Evolutionary conservation across 2,113 vertebrate genomes (phyloP).

Genomic region (Alethe diademata): DNA sequence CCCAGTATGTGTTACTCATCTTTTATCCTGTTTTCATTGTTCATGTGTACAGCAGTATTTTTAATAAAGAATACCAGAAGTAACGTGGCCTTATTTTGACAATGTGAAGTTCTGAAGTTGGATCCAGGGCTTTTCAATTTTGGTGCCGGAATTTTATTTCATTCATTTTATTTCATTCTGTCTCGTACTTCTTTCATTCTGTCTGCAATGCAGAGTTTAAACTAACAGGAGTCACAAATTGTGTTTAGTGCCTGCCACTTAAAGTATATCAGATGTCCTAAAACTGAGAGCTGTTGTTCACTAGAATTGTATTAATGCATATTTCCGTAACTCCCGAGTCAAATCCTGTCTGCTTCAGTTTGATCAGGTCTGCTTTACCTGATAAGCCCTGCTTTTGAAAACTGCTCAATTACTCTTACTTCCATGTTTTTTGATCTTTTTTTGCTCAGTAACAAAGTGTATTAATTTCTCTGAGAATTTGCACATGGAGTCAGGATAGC

Average conservation of each 20-base stretch:
- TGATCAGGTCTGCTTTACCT: not conserved
- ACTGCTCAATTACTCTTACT: not conserved
- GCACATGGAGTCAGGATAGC: not conserved
- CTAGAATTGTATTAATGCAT: not conserved
- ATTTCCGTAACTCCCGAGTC: not conserved
- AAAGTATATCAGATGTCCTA: not conserved
- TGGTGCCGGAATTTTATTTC: not conserved
- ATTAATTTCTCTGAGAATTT: not conserved
- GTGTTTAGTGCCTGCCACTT: not conserved
- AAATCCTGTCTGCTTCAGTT: not conserved
- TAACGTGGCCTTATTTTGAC: constrained; percentile 35
- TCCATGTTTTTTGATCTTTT: not conserved
- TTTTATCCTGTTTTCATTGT: constrained; percentile 85
- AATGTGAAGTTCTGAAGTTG: not conserved
- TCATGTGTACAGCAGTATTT: constrained; percentile 99
- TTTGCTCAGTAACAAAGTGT: not conserved
- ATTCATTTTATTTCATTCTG: not conserved
- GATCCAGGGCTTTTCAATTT: not conserved
- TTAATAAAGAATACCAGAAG: constrained; percentile 99
- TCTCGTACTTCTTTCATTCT: not conserved
- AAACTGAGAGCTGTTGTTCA: not conserved
- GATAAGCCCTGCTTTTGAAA: not conserved
- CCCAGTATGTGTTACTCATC: constrained; percentile 78
- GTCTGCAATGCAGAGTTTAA: not conserved
- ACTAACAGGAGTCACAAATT: not conserved